Evolutionary conservation across 2,113 vertebrate species (phyloP).

Genomic region (Tor tambroides): DNA sequence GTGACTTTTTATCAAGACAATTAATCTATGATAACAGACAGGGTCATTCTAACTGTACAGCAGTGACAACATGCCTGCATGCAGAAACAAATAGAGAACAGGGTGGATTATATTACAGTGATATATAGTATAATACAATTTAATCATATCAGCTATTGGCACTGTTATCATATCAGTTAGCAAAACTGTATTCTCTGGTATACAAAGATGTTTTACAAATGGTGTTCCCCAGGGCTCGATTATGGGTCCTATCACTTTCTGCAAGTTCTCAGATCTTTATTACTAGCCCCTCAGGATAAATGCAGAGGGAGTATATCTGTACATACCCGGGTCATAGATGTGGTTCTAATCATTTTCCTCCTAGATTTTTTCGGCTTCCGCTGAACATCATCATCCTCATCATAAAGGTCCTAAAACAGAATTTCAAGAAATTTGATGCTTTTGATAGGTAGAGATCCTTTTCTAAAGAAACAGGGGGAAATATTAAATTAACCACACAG

Average conservation of each 20-base stretch:
- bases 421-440: neutral
- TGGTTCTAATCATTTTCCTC: slow-evolving; percentile 69
- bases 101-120: neutral
- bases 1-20: neutral
- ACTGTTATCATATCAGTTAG: neutral
- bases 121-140: neutral
- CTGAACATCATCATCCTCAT: slow-evolving; percentile 71
- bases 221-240: slow-evolving; percentile 1
- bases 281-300: neutral
- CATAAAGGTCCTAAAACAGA: slow-evolving; percentile 67
- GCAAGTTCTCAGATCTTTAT: neutral
- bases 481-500: no score
- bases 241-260: neutral
- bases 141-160: neutral
- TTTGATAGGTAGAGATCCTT: neutral
- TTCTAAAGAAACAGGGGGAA: neutral
- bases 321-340: slow-evolving; percentile 68
- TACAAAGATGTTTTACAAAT: slow-evolving; percentile 14
- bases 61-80: neutral
- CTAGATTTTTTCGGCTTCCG: slow-evolving; percentile 69
- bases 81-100: neutral
- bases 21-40: neutral
- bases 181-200: neutral
- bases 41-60: neutral
- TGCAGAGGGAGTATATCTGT: neutral